Percentiles rank a stretch among this genome's conserved stretches.
These are phyloP conservation scores for Paratilapia polleni DNA, from an alignment of 2,113 vertebrate species.

Conservation along the genomic window DNA sequence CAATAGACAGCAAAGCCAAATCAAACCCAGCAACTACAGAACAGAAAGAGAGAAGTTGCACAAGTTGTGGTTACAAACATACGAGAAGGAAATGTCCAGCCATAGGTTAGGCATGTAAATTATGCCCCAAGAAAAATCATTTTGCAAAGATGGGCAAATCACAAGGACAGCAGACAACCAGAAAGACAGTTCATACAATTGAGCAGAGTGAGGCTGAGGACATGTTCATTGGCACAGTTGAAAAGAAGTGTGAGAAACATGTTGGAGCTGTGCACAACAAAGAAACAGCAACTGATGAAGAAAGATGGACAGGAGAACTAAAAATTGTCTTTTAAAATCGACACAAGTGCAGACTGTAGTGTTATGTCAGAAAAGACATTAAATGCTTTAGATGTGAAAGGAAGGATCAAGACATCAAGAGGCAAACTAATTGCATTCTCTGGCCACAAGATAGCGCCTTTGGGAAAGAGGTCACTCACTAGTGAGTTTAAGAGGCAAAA, in stretches of 20 bases:
- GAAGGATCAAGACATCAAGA: background rate
- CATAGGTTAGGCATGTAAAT: background rate
- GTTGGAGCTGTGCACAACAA: background rate
- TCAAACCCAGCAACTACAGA: background rate
- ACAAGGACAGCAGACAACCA: background rate
- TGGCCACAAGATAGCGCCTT: background rate
- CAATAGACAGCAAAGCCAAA: background rate
- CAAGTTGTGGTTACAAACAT: background rate
- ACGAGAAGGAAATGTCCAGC: background rate
- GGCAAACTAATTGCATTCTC: background rate
- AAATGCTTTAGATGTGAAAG: background rate
- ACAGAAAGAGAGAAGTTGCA: background rate
- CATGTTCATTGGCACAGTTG: background rate
- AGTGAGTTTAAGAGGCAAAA: too few relatives aligned
- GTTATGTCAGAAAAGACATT: background rate
- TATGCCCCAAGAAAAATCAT: background rate
- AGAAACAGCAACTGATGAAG: background rate
- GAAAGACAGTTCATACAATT: background rate
- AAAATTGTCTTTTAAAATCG: background rate
- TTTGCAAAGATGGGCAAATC: slow-evolving; percentile 20
- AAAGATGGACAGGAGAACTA: background rate
- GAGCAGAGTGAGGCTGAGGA: slow-evolving; percentile 9
- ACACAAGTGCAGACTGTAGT: background rate
- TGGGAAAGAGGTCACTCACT: background rate
- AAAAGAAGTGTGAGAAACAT: background rate